These are phyloP conservation scores for Dendrocincla tyrannina DNA, from an alignment of 2,797 vertebrate species.

Conservation along the genomic window DNA sequence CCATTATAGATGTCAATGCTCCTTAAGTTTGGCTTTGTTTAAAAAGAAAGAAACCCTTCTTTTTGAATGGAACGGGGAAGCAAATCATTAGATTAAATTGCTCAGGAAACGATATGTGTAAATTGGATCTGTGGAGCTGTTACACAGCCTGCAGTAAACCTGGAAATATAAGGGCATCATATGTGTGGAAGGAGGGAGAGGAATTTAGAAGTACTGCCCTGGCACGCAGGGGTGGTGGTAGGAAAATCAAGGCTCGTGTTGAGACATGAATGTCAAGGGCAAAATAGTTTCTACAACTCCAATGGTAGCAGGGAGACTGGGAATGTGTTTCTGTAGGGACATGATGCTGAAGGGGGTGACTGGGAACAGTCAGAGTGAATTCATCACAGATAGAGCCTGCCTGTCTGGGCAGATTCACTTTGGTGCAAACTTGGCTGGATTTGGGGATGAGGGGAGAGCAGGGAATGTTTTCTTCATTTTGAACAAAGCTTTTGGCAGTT, in stretches of 20 bases:
- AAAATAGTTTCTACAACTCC: background rate
- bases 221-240: background rate
- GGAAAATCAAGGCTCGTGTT: background rate
- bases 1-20: constrained; percentile 23
- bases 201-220: background rate
- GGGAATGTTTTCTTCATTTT: background rate
- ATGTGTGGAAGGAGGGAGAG: background rate
- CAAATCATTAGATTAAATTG: constrained; percentile 11
- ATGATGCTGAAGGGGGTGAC: background rate
- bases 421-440: background rate
- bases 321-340: background rate
- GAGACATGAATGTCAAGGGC: background rate
- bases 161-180: background rate
- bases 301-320: background rate
- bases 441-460: background rate
- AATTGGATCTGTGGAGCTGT: background rate
- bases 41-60: background rate
- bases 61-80: background rate
- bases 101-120: background rate
- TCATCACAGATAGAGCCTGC: background rate
- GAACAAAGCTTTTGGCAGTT: background rate
- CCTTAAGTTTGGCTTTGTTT: constrained; percentile 32
- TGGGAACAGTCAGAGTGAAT: background rate
- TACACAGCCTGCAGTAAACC: background rate
- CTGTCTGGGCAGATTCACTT: background rate